These are phyloP conservation scores for Volucella bombylans DNA, from an alignment of 2,888 invertebrate species.

Conservation along the genomic window DNA sequence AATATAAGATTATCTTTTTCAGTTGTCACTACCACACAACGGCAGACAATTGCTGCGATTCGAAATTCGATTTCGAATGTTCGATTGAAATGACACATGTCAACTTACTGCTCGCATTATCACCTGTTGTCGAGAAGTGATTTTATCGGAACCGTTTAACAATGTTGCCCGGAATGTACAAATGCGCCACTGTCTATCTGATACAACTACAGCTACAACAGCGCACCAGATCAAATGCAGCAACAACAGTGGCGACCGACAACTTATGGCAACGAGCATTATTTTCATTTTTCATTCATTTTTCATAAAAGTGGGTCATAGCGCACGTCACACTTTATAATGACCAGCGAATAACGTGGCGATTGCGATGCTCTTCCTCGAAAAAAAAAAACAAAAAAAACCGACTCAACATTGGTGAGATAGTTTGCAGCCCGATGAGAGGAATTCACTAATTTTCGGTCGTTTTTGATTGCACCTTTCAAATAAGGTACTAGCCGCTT, in stretches of 20 bases:
- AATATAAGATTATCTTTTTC: slow-evolving; percentile 46
- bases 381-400: background rate
- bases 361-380: slow-evolving; percentile 52
- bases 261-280: slow-evolving; percentile 8
- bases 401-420: background rate
- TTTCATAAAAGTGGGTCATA: slow-evolving; percentile 64
- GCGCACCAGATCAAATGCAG: too few species aligned
- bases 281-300: slow-evolving; percentile 51
- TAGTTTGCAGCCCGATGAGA: background rate
- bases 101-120: slow-evolving; percentile 69
- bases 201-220: background rate
- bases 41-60: slow-evolving; percentile 45
- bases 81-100: slow-evolving; percentile 64
- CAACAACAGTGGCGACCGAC: too few species aligned
- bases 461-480: background rate
- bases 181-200: slow-evolving; percentile 4
- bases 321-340: slow-evolving; percentile 62
- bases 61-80: slow-evolving; percentile 62
- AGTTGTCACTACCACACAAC: slow-evolving; percentile 3
- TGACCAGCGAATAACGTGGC: slow-evolving; percentile 30
- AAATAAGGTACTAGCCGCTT: background rate
- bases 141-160: slow-evolving; percentile 61
- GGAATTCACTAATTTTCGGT: background rate
- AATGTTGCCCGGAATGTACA: slow-evolving; percentile 40
- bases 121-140: slow-evolving; percentile 65